Conservation (phyloP, 2,797 vertebrate species). For the Euphonia xanthogaster region DNA sequence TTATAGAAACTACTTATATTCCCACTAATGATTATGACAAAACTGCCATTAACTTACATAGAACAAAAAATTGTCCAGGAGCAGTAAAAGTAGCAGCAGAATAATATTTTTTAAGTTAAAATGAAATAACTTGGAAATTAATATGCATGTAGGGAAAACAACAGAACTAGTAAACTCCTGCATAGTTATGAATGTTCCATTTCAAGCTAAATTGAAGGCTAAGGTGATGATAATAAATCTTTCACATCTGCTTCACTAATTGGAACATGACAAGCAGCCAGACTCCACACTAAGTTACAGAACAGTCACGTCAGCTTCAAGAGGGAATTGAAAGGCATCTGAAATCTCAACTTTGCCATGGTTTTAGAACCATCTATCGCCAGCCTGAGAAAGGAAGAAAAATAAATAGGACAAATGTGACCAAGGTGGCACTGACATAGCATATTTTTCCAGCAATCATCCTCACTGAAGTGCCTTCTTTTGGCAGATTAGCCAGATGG, state of each 20-base stretch:
- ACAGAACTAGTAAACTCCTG: background rate
- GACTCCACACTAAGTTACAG: background rate
- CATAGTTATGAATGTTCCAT: background rate
- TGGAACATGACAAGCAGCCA: background rate
- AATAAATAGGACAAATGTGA: background rate
- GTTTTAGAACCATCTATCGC: background rate
- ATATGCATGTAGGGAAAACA: background rate
- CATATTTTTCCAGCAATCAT: background rate
- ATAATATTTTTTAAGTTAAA: background rate
- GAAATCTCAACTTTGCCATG: background rate
- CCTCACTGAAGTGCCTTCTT: background rate
- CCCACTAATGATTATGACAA: slow-evolving; percentile 3
- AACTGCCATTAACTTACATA: background rate
- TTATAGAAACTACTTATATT: slow-evolving; percentile 4
- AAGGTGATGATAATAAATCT: background rate
- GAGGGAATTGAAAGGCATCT: background rate
- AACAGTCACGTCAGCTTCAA: background rate
- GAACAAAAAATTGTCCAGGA: slow-evolving; percentile 11
- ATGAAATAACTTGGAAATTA: background rate
- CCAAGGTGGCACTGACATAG: rapidly evolving
- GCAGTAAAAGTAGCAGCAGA: background rate
- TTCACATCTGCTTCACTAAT: slow-evolving; percentile 15
- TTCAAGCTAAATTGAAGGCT: background rate
- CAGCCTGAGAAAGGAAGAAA: background rate
- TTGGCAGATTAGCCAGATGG: background rate